Conservation (phyloP, 2,797 vertebrate genomes). For the Paedocypris micromegethes region DNA sequence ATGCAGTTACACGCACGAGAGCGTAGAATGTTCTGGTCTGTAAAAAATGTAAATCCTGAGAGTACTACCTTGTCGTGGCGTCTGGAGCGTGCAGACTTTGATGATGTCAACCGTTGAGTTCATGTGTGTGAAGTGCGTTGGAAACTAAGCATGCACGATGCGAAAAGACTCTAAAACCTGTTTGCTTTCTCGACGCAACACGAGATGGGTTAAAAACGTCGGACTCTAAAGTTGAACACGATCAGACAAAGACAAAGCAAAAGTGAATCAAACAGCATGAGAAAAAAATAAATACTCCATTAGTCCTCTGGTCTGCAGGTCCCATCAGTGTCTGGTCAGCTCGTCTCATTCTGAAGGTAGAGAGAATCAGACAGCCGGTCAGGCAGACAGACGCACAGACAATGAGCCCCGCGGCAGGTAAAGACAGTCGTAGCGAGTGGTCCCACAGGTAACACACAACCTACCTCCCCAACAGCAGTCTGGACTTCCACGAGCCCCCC, state of each 20-base stretch:
- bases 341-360: conserved; percentile 7
- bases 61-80: conserved; percentile 18
- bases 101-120: conserved; percentile 29
- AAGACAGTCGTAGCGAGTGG: conserved; percentile 65
- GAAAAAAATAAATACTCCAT: conserved; percentile 4
- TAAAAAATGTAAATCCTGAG: conserved; percentile 6
- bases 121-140: neutral
- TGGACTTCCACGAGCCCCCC: conserved; percentile 44
- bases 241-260: conserved; percentile 31
- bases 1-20: conserved; percentile 11
- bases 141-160: conserved; percentile 5
- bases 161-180: neutral
- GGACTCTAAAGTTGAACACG: conserved; percentile 31
- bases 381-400: conserved; percentile 57
- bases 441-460: conserved; percentile 61
- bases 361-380: conserved; percentile 21
- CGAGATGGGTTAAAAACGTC: conserved; percentile 1
- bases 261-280: neutral
- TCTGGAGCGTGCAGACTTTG: conserved; percentile 33
- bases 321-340: conserved; percentile 11
- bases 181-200: conserved; percentile 22
- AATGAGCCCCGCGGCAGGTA: conserved; percentile 62
- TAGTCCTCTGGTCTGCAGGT: neutral
- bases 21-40: conserved; percentile 2
- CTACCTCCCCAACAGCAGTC: conserved; percentile 53